Conservation (phyloP, 2,888 invertebrate genomes). For the Saturnia pavonia region DNA sequence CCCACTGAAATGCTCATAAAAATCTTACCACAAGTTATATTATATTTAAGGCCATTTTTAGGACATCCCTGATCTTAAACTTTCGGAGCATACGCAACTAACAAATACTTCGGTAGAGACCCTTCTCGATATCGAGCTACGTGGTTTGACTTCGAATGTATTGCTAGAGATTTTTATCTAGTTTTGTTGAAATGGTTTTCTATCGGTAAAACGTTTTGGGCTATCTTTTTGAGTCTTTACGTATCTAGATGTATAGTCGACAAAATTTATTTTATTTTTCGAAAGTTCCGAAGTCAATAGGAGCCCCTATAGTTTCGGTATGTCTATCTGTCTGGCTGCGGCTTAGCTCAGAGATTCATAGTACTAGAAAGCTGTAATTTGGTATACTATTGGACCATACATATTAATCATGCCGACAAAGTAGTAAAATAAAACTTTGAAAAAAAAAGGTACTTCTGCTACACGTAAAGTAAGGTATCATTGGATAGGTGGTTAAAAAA, state of each 20-base stretch:
- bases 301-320: too few relatives aligned
- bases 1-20: not conserved
- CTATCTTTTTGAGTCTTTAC: not conserved
- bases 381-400: too few relatives aligned
- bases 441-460: too few relatives aligned
- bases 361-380: too few relatives aligned
- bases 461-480: too few relatives aligned
- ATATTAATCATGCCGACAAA: too few relatives aligned
- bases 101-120: conserved; percentile 6
- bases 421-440: too few relatives aligned
- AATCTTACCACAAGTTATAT: conserved; percentile 7
- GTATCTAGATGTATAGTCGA: not conserved
- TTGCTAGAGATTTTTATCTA: not conserved
- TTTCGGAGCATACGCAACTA: conserved; percentile 3
- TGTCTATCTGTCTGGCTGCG: too few relatives aligned
- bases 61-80: conserved; percentile 10
- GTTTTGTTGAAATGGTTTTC: conserved; percentile 2
- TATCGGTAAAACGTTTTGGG: not conserved
- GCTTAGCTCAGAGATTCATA: too few relatives aligned
- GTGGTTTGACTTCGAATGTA: conserved; percentile 11
- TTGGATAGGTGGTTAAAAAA: too few relatives aligned
- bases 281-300: too few relatives aligned
- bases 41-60: conserved; percentile 7
- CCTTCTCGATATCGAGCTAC: not conserved
- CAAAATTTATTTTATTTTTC: not conserved